A percentile compares a stretch with the other conserved stretches of the same genome.
phyloP scores from a whole-genome alignment of 2,797 vertebrate genomes.

The Darevskia nairensis region DNA sequence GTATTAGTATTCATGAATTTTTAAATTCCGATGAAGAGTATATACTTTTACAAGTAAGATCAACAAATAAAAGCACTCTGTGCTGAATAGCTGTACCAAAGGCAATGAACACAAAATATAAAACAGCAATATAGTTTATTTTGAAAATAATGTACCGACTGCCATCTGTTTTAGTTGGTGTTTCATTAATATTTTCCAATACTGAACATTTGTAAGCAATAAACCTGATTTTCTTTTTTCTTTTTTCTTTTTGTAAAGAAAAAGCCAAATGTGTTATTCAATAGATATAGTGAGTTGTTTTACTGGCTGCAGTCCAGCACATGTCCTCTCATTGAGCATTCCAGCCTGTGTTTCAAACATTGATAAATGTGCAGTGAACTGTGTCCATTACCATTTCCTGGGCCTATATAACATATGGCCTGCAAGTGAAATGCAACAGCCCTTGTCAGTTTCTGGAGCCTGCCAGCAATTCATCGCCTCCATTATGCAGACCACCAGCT shows the following conservation, averaged over 20 bases:
- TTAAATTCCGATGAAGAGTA: not conserved
- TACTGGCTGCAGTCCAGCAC: constrained; percentile 5
- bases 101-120: not conserved
- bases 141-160: constrained; percentile 8
- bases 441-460: not conserved
- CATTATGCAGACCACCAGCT: not conserved
- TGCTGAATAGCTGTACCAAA: not conserved
- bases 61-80: constrained; percentile 1
- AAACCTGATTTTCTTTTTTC: not conserved
- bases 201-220: constrained; percentile 35
- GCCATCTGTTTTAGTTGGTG: constrained; percentile 24
- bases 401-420: not conserved
- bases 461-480: not conserved
- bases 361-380: constrained; percentile 2
- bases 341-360: not conserved
- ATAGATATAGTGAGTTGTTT: fast-evolving
- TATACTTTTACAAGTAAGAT: not conserved
- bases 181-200: constrained; percentile 25
- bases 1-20: not conserved
- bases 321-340: constrained; percentile 1
- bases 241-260: fast-evolving
- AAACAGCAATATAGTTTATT: constrained; percentile 28
- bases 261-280: constrained; percentile 19
- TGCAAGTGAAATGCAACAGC: not conserved
- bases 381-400: not conserved